A percentile compares a stretch with the other conserved stretches of the same genome.
Conservation (phyloP, 1,140 invertebrate species). For the Ctenoplectra terminalis region DNA sequence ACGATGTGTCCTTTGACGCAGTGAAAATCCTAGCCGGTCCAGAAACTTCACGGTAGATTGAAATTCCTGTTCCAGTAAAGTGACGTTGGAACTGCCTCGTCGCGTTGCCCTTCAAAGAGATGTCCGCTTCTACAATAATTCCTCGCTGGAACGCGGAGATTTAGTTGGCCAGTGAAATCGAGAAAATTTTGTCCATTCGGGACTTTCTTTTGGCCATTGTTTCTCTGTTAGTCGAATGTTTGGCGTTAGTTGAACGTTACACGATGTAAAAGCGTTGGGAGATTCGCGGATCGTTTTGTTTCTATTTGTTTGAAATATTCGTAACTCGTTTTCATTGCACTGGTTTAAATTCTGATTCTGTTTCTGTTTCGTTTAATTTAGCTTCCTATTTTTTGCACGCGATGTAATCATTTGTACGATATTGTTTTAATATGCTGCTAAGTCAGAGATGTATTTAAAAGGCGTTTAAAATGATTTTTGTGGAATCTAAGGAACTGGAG, state of each 20-base stretch:
- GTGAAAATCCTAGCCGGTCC: conserved; percentile 10
- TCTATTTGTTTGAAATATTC: too few species aligned
- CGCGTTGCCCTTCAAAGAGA: conserved; percentile 23
- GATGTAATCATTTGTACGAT: too few species aligned
- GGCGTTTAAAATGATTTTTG: too few species aligned
- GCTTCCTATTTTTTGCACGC: too few species aligned
- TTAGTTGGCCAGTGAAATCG: background rate
- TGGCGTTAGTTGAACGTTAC: background rate
- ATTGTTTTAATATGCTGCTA: too few species aligned
- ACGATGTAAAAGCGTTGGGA: too few species aligned
- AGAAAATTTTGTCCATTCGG: conserved; percentile 1
- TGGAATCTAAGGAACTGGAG: too few species aligned
- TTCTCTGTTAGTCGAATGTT: background rate
- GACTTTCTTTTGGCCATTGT: background rate
- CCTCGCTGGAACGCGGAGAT: conserved; percentile 1
- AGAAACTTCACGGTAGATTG: conserved; percentile 33
- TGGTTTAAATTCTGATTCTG: too few species aligned
- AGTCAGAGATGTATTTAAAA: too few species aligned
- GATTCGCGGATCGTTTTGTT: too few species aligned
- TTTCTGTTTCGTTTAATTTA: too few species aligned
- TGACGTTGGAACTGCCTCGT: background rate
- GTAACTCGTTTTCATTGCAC: too few species aligned
- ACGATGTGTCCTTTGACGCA: conserved; percentile 32
- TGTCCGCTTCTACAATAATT: background rate
- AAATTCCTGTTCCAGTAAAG: conserved; percentile 26